Evolutionary conservation across 2,888 invertebrate genomes (phyloP).

Genomic region (Hyppa rectilinea): DNA sequence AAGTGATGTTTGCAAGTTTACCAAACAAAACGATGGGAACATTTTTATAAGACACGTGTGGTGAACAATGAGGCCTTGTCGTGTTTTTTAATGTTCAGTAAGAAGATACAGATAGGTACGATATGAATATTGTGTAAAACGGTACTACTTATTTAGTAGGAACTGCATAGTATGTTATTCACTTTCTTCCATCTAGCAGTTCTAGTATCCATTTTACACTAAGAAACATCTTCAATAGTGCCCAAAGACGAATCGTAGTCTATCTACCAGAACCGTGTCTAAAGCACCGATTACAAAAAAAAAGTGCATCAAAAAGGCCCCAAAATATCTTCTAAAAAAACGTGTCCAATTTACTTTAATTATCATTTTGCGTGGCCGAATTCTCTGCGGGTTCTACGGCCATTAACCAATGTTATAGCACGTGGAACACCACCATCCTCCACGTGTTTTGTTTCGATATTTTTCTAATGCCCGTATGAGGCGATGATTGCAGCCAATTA

Average conservation of each 20-base stretch:
- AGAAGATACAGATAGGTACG: no score
- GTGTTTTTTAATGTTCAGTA: background rate
- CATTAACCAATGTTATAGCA: slow-evolving; percentile 40
- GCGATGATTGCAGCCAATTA: slow-evolving; percentile 60
- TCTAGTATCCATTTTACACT: slow-evolving; percentile 3
- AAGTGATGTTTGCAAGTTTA: slow-evolving; percentile 10
- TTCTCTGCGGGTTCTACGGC: slow-evolving; percentile 17
- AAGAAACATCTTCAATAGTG: background rate
- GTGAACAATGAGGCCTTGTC: background rate
- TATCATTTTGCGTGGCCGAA: slow-evolving; percentile 39
- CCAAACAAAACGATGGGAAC: slow-evolving; percentile 5
- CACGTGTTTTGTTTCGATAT: slow-evolving; percentile 61
- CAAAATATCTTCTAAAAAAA: slow-evolving; percentile 12
- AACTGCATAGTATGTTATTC: background rate
- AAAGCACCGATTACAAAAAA: slow-evolving; percentile 29
- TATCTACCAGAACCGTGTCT: slow-evolving; percentile 13
- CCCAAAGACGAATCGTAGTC: slow-evolving; percentile 11
- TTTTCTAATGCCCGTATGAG: slow-evolving; percentile 37
- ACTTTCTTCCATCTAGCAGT: background rate
- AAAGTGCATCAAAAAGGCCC: slow-evolving; percentile 9
- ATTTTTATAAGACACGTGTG: background rate
- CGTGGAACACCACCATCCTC: slow-evolving; percentile 42
- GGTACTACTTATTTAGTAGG: no score
- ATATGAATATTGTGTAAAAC: no score
- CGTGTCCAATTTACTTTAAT: slow-evolving; percentile 48